Conservation (phyloP, 1,140 invertebrate genomes). For the Sinella curviseta region DNA sequence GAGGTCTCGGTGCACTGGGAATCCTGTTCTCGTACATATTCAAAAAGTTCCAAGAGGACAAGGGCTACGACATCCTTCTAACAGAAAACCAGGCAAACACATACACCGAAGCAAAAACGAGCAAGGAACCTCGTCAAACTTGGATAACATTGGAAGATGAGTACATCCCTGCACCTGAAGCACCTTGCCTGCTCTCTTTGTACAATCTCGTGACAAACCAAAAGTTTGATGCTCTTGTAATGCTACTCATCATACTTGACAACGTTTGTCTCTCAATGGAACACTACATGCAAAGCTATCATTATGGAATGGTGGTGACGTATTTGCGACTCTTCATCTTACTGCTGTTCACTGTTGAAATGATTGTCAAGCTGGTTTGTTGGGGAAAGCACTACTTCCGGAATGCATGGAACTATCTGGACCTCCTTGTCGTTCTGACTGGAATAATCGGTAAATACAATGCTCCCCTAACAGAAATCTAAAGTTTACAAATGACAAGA, state of each 20-base stretch:
- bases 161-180: background rate
- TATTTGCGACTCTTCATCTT: background rate
- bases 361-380: constrained; percentile 25
- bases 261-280: constrained; percentile 23
- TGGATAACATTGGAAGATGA: constrained; percentile 3
- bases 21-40: constrained; percentile 5
- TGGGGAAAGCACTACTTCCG: constrained; percentile 35
- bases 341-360: constrained; percentile 21
- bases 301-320: constrained; percentile 1
- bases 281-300: background rate
- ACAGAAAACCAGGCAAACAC: background rate
- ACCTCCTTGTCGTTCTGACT: constrained; percentile 17
- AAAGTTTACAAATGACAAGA: too few relatives aligned
- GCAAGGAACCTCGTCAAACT: background rate
- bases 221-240: background rate
- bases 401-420: constrained; percentile 23
- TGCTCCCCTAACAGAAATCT: too few relatives aligned
- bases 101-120: background rate
- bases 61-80: background rate
- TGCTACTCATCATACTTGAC: constrained; percentile 23
- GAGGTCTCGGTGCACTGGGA: background rate
- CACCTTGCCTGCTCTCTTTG: background rate
- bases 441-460: constrained; percentile 27
- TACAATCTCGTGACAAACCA: constrained; percentile 4
- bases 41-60: constrained; percentile 9